Evolutionary conservation across 2,797 vertebrate genomes (phyloP).

Genomic region (Typhlichthys eigenmanni): DNA sequence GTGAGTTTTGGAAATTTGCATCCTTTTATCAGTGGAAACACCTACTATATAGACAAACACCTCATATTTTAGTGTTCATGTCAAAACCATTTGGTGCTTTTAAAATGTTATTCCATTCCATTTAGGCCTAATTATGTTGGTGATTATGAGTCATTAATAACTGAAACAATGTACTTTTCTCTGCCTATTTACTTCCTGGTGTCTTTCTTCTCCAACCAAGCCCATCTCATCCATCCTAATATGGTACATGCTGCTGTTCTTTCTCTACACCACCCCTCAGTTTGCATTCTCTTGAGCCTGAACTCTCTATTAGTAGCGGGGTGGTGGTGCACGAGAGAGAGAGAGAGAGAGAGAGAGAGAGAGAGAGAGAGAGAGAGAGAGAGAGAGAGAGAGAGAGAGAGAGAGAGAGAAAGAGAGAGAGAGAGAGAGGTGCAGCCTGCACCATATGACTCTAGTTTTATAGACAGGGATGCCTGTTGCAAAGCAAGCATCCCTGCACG

Average conservation of each 20-base stretch:
- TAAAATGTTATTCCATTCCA: too few relatives aligned
- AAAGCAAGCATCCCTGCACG: slow-evolving; percentile 35
- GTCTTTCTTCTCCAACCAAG: slow-evolving; percentile 18
- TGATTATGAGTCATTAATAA: too few relatives aligned
- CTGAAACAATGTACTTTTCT: neutral
- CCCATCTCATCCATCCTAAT: slow-evolving; percentile 25
- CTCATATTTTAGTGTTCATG: too few relatives aligned
- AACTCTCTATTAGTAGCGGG: slow-evolving; percentile 62
- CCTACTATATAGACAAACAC: too few relatives aligned
- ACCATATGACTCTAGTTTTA: slow-evolving; percentile 18
- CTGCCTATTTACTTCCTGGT: slow-evolving; percentile 25
- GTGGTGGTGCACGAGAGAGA: slow-evolving; percentile 30
- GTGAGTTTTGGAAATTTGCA: too few relatives aligned
- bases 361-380: slow-evolving; percentile 21
- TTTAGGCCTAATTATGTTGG: too few relatives aligned
- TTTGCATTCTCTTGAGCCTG: slow-evolving; percentile 49
- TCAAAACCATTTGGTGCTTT: too few relatives aligned
- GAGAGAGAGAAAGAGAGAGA: slow-evolving; percentile 23
- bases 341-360: slow-evolving; percentile 21
- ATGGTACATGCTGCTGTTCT: slow-evolving; percentile 18
- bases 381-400: slow-evolving; percentile 21
- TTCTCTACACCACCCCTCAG: slow-evolving; percentile 21
- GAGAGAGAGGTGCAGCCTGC: slow-evolving; percentile 27
- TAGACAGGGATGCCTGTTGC: slow-evolving; percentile 52
- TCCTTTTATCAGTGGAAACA: too few relatives aligned